Conservation (phyloP, 2,113 vertebrate species). For the Phylloscopus whistleri region DNA sequence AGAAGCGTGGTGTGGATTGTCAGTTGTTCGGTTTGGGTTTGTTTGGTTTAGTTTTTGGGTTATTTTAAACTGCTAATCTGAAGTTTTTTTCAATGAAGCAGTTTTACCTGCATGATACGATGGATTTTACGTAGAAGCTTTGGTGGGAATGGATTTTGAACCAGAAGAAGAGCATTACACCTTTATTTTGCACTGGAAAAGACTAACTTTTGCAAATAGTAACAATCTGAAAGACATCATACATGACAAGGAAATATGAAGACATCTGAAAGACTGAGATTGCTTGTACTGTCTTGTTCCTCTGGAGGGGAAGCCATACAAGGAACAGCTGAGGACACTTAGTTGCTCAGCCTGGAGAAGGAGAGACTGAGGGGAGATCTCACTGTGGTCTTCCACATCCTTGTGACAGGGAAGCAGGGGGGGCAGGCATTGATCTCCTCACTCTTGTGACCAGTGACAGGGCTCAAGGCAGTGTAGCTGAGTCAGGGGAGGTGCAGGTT, state of each 20-base stretch:
- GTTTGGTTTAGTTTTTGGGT: not conserved
- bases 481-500: no score
- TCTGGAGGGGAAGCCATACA: not conserved
- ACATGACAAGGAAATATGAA: not conserved
- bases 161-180: not conserved
- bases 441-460: not conserved
- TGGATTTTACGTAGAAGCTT: not conserved
- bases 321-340: not conserved
- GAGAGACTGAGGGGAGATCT: not conserved
- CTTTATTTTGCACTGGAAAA: not conserved
- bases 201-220: not conserved
- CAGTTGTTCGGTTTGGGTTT: not conserved
- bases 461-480: not conserved
- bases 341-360: not conserved
- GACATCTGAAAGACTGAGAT: not conserved
- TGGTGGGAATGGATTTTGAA: not conserved
- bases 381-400: not conserved
- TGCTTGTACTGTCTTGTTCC: not conserved
- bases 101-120: not conserved
- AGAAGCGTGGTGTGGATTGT: not conserved
- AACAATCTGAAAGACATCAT: not conserved
- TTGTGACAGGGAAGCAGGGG: accelerated
- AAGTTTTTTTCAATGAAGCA: not conserved
- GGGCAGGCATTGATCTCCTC: no score
- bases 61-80: not conserved